Base-by-base conservation (phyloP, 1,140 invertebrate genomes). In the Littorina saxatilis region DNA sequence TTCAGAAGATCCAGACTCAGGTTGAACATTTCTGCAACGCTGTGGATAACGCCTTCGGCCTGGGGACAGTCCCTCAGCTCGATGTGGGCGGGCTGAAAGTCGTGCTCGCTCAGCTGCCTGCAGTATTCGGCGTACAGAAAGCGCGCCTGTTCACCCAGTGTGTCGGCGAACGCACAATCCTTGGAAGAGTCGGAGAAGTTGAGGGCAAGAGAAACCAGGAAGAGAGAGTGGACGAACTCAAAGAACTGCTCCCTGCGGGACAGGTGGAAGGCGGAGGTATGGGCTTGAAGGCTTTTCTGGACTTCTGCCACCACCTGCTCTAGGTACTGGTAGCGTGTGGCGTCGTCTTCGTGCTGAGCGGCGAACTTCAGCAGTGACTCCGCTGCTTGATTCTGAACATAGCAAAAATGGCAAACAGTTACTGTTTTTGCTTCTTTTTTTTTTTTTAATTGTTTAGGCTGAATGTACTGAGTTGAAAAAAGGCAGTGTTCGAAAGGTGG, bases 311-410 rank as follows among this genome's bases (percentile, higher is more conserved):
- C n/a, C 4, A 79, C 83, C 0, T 39, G 40, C 40, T 63, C 20
- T 15, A 83, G 52, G 23, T 47, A 58, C 39, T 20, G 15, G 40
- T 23, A 37, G 55, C 75, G 39, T 20, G n/a, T 47, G 32, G 17
- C n/a, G 55, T 39, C 7, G 39, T 73, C 39, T 5, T 55, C 43
- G 11, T 78, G 55, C 11, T 76, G 73, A 13, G 80, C 83, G 29
- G 76, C 63, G 43, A 50, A 84, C 74, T 55, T 81, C 74, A 84
- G 39, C 32, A 84, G 52, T 7, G 80, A 35, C n/a, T 84, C 83
- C 1, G 47, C 79, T 1, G 83, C 79, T 39, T 79, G 72, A 43
- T 79, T 81, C 83, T 84, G 74, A 58, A 7, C 2, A 61, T 2
- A 27, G 35, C 63, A 37, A 68, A 35, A 20, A 23, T 58, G 55